A percentile compares a stretch with the other conserved stretches of the same genome.
Evolutionary conservation across 2,797 vertebrate species (phyloP).

Genomic region (Sebastes paucispinis): DNA sequence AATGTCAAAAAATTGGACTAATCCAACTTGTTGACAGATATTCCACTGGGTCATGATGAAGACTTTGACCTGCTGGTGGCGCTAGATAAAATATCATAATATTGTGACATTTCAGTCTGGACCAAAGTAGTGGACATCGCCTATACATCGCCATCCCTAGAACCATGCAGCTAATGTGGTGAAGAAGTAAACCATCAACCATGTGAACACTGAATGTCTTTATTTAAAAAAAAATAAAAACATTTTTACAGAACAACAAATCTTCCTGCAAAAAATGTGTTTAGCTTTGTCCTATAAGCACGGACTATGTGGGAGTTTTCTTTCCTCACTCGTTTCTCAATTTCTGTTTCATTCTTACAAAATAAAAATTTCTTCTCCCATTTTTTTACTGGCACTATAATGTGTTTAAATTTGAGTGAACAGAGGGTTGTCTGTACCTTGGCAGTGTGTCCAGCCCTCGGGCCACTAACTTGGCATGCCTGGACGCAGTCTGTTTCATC

Average conservation of each 20-base stretch:
- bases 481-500: conserved; percentile 51
- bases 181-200: not conserved
- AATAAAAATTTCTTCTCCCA: not conserved
- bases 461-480: conserved; percentile 51
- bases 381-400: not conserved
- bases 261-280: no score
- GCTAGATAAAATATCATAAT: no score
- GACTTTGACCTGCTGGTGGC: not conserved
- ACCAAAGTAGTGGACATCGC: no score
- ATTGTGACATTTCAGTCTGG: not conserved
- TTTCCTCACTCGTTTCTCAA: not conserved
- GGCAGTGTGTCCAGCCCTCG: conserved; percentile 9
- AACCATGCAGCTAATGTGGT: no score
- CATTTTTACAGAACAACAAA: no score
- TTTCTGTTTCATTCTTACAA: not conserved
- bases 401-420: conserved; percentile 1
- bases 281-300: no score
- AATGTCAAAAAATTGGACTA: not conserved
- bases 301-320: not conserved
- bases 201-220: not conserved
- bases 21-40: not conserved
- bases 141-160: no score
- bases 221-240: no score
- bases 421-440: conserved; percentile 12
- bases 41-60: not conserved